phyloP scores from a whole-genome alignment of 2,113 vertebrate species.

The Ifrita kowaldi region DNA sequence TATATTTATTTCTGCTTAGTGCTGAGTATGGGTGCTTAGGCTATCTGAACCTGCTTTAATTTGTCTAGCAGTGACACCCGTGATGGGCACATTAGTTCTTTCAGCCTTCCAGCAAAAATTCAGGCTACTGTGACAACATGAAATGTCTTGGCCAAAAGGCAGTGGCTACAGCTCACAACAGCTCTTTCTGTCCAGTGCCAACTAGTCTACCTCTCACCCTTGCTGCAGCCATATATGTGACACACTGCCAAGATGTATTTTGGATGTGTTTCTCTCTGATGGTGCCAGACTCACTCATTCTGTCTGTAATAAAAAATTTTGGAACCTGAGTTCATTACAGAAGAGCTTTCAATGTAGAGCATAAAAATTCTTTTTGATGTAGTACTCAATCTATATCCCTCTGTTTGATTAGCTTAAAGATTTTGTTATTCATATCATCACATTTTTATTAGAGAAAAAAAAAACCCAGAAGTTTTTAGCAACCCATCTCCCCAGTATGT shows the following conservation, averaged over 20 bases:
- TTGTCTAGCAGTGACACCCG: neutral
- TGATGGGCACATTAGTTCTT: neutral
- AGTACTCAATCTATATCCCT: neutral
- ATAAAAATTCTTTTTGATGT: neutral
- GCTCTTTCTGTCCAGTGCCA: neutral
- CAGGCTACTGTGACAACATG: neutral
- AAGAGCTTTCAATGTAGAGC: neutral
- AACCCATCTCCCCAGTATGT: neutral
- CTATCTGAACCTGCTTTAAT: neutral
- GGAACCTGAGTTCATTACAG: neutral
- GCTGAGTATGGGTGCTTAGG: neutral
- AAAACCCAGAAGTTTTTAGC: neutral
- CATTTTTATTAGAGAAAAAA: neutral
- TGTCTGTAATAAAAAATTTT: neutral
- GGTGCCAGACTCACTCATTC: neutral
- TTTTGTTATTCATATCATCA: neutral
- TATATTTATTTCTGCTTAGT: neutral
- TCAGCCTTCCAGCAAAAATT: neutral
- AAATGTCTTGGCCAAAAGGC: neutral
- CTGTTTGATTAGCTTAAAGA: neutral
- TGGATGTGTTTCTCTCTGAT: neutral
- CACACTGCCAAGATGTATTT: rapidly evolving
- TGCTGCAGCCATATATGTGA: neutral
- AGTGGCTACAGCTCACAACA: neutral
- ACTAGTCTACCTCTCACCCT: neutral